These are phyloP conservation scores for Scaptomyza parva DNA, from an alignment of 2,888 invertebrate species.

Conservation along the genomic window DNA sequence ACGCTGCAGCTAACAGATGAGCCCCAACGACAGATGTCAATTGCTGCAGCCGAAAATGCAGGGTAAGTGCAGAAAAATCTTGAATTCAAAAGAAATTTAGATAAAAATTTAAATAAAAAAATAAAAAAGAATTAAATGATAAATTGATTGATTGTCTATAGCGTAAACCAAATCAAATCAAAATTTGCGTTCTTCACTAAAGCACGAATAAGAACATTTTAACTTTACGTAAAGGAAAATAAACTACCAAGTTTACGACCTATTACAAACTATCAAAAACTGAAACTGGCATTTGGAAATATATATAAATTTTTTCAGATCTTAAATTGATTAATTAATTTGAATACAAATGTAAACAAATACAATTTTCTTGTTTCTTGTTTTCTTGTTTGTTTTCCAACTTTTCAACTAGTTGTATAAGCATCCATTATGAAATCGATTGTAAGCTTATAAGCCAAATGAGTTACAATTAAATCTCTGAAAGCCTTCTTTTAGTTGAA, in stretches of 20 bases:
- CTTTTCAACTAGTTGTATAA: background rate
- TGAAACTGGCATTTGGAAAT: too few species aligned
- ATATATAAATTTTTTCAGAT: too few species aligned
- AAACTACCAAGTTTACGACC: too few species aligned
- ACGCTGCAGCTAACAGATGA: slow-evolving; percentile 85
- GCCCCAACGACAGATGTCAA: slow-evolving; percentile 85
- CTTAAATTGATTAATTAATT: too few species aligned
- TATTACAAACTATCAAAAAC: too few species aligned
- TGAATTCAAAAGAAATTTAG: background rate
- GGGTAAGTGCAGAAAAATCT: slow-evolving; percentile 79
- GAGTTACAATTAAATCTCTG: slow-evolving; percentile 4
- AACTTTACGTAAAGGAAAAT: too few species aligned
- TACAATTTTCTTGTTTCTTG: too few species aligned
- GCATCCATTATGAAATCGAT: slow-evolving; percentile 4
- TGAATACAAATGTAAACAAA: background rate
- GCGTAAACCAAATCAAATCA: too few species aligned
- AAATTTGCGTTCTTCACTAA: too few species aligned
- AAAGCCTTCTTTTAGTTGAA: slow-evolving; percentile 11
- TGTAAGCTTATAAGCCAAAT: slow-evolving; percentile 6
- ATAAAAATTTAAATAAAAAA: background rate
- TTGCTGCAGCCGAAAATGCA: slow-evolving; percentile 86
- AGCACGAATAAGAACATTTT: too few species aligned
- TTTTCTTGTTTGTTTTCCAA: background rate
- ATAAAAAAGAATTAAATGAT: too few species aligned
- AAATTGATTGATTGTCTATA: too few species aligned